phyloP scores from a whole-genome alignment of 2,888 invertebrate species.

The Polietes domitor region DNA sequence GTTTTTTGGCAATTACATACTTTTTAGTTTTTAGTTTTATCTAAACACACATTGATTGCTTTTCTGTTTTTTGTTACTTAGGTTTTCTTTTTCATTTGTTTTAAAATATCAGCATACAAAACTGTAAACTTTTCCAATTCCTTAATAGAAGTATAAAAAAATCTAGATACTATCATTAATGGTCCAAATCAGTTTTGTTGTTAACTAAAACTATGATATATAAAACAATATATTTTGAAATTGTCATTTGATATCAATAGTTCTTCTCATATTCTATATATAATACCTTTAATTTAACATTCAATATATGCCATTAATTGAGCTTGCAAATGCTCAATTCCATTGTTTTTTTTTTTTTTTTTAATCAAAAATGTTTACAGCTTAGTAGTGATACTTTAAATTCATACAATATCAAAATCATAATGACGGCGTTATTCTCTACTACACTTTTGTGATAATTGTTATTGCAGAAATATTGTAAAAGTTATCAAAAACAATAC shows the following conservation, averaged over 20 bases:
- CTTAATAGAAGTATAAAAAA: conserved; percentile 18
- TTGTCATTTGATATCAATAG: not conserved
- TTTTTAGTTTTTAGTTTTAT: conserved; percentile 60
- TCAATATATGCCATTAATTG: not conserved
- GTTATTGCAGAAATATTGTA: too few species aligned
- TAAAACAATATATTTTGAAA: conserved; percentile 5
- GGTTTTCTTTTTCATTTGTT: not conserved
- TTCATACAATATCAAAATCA: not conserved
- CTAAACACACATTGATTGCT: conserved; percentile 69
- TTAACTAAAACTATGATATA: conserved; percentile 1
- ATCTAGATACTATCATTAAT: conserved; percentile 26
- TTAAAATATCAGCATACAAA: conserved; percentile 3
- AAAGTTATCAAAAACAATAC: too few species aligned
- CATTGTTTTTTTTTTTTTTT: not conserved
- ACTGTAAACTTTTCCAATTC: conserved; percentile 7
- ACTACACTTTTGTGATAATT: not conserved
- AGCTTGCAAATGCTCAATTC: not conserved
- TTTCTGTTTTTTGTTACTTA: conserved; percentile 27
- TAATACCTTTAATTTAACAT: not conserved
- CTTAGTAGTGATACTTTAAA: not conserved
- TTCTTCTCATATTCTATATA: not conserved
- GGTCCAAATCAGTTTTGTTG: conserved; percentile 27
- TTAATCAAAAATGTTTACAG: conserved; percentile 7
- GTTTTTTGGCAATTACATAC: conserved; percentile 53
- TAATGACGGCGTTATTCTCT: not conserved